A percentile compares a stretch with the other conserved stretches of the same genome.
Conservation (phyloP, 2,113 vertebrate species). For the Thamnophis sirtalis region DNA sequence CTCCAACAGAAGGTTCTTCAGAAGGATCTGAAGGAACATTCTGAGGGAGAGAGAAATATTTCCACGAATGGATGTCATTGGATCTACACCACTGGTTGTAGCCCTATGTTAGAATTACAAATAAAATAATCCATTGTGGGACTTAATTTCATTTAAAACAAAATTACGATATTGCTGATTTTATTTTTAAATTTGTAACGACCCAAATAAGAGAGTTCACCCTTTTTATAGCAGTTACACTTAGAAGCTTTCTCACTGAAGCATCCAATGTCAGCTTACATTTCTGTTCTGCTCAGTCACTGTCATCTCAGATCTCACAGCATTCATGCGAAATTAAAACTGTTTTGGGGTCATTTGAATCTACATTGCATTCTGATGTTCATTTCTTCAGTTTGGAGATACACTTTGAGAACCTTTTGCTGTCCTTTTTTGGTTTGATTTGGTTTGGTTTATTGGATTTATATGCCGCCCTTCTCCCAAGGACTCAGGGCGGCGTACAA, state of each 20-base stretch:
- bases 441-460: no score
- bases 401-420: not conserved
- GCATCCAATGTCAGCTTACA: not conserved
- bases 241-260: not conserved
- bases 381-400: not conserved
- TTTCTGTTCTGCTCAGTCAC: not conserved
- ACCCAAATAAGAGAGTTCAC: not conserved
- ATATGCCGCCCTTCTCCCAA: no score
- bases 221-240: not conserved
- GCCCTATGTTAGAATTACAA: not conserved
- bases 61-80: not conserved
- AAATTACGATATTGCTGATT: not conserved
- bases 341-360: not conserved
- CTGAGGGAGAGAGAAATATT: not conserved
- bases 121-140: not conserved
- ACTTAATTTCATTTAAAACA: conserved; percentile 4
- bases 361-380: not conserved
- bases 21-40: not conserved
- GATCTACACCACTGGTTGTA: not conserved
- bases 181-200: not conserved
- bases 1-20: not conserved
- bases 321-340: not conserved
- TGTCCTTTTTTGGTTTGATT: not conserved
- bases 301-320: not conserved
- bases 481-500: no score